Evolutionary conservation across 64 coral and sea anemone genomes (phyloP), one percentile per base, ranked within the genome.

Genomic region (Anthopleura sola): DNA sequence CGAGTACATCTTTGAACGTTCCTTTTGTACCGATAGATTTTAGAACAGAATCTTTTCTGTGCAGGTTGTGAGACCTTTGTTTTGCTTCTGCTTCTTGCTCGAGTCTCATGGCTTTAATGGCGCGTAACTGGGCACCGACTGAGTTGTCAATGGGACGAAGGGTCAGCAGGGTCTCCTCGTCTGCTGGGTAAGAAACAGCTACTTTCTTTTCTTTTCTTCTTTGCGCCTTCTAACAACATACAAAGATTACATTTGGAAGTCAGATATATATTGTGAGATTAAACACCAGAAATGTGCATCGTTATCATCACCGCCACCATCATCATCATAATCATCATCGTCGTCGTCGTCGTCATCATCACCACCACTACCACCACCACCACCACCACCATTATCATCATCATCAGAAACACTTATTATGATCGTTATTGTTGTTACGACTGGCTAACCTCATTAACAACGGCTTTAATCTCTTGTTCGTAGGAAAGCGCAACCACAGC

Each of bases 401-500:
- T 20, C 20, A 5, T 56, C 40, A 44, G 4, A 3, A 44, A 0
- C 40, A 44, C n/a, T n/a, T n/a, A n/a, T 44, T 8, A 44, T 1
- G 5, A 20, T 18, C 20, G 16, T 56, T 2, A 56, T 20, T 18
- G 18, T 56, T 18, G 16, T 56, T 3, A 20, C 20, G 2, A 0
- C 5, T 56, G 55, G 34, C 66, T 71, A 29, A 95, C 93, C 93
- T 91, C 93, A 44, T 95, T 86, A 58, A 86, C 60, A 48, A 89
- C 64, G 18, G 90, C 75, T 47, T 83, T 91, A 16, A 91, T 95
- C 60, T 95, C 93, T 56, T 92, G 82, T 71, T 95, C 93, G 37
- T 95, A 95, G 3, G 93, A 91, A 55, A 95, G 83, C 20, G 90
- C 82, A 23, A 95, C 93, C 64, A 95, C 90, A 12, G 93, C 93